A percentile compares a stretch with the other conserved stretches of the same genome.
phyloP scores from a whole-genome alignment of 2,113 vertebrate genomes.

The Alouatta palliata region DNA sequence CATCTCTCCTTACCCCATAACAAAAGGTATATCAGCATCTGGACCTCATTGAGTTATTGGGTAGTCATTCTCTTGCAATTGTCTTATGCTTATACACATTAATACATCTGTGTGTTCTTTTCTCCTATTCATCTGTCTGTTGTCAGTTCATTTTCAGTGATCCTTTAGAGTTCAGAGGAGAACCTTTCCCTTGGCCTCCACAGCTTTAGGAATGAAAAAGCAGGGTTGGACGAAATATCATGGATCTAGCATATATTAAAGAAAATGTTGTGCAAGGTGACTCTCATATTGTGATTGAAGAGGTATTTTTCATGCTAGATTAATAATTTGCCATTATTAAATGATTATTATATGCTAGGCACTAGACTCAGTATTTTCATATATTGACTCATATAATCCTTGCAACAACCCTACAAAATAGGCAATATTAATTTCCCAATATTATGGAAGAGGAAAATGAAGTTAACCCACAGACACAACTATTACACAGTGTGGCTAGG shows the following conservation, averaged over 20 bases:
- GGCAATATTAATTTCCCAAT: slow-evolving; percentile 34
- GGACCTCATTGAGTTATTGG: neutral
- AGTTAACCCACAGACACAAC: neutral
- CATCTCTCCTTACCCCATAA: neutral
- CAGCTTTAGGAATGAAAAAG: neutral
- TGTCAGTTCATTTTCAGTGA: neutral
- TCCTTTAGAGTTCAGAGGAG: neutral
- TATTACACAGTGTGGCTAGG: neutral
- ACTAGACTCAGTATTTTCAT: neutral
- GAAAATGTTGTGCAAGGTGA: neutral
- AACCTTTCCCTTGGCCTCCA: neutral
- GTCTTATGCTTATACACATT: neutral
- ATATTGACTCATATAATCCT: slow-evolving; percentile 4
- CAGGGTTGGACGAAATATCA: neutral
- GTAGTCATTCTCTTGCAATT: neutral
- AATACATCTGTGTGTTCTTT: neutral
- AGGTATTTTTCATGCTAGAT: slow-evolving; percentile 18
- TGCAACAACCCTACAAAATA: slow-evolving; percentile 20
- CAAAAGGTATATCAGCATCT: neutral
- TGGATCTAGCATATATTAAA: neutral
- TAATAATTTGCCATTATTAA: slow-evolving; percentile 24
- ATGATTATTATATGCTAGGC: neutral
- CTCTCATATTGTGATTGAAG: neutral
- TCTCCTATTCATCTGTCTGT: neutral
- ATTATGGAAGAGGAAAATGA: neutral